Conservation (phyloP, 2,113 vertebrate species). For the Pteruthius melanotis region DNA sequence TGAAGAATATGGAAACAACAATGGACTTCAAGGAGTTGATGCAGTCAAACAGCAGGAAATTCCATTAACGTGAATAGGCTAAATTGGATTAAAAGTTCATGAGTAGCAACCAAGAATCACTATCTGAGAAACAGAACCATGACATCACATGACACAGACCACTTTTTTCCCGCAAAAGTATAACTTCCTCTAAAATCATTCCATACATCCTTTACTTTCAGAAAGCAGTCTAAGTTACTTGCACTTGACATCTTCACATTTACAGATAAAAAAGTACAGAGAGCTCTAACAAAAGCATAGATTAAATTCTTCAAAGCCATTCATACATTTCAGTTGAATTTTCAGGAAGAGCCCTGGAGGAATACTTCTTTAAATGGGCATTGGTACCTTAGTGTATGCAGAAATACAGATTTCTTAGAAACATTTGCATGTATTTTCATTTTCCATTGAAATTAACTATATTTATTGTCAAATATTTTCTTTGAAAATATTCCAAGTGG, state of each 20-base stretch:
- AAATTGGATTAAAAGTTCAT: background rate
- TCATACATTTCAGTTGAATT: background rate
- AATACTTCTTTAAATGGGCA: background rate
- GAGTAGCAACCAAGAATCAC: background rate
- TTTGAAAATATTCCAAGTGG: background rate
- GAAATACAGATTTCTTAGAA: background rate
- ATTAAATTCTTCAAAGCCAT: background rate
- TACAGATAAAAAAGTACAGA: background rate
- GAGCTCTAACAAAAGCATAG: background rate
- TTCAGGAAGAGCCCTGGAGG: background rate
- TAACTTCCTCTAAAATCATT: background rate
- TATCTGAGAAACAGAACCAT: background rate
- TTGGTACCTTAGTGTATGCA: background rate
- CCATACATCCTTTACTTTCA: background rate
- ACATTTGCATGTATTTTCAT: background rate
- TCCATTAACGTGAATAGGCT: background rate
- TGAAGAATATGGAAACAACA: background rate
- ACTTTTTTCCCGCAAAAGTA: background rate
- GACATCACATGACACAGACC: background rate
- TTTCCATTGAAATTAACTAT: background rate
- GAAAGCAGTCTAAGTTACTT: background rate
- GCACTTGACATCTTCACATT: background rate
- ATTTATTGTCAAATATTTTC: background rate
- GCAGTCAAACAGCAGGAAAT: background rate
- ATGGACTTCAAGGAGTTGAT: background rate